These are phyloP conservation scores for Frieseomelitta varia DNA, from an alignment of 1,140 invertebrate genomes.

Conservation along the genomic window DNA sequence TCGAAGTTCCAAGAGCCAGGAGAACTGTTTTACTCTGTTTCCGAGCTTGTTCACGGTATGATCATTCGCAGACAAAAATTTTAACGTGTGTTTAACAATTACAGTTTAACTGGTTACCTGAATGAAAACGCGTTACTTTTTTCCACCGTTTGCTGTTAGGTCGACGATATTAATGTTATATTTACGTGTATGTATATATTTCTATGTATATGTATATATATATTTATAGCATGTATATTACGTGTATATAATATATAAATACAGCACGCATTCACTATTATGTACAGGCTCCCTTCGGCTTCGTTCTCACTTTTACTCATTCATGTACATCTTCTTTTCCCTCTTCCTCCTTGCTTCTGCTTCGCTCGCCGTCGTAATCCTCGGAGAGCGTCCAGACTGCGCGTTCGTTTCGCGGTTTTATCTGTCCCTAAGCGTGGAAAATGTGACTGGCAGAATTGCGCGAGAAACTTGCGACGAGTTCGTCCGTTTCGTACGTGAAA, in stretches of 20 bases:
- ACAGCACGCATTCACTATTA: constrained; percentile 75
- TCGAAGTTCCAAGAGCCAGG: background rate
- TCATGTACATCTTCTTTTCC: constrained; percentile 20
- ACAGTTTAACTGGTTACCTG: constrained; percentile 54
- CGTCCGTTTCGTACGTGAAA: background rate
- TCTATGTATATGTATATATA: background rate
- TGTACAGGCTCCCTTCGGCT: constrained; percentile 71
- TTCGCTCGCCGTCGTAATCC: background rate
- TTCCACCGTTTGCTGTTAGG: constrained; percentile 45
- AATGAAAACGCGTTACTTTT: constrained; percentile 57
- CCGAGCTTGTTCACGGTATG: background rate
- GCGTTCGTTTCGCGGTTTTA: constrained; percentile 9
- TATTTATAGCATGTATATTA: too few relatives aligned
- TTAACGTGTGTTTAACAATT: constrained; percentile 30
- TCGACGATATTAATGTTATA: constrained; percentile 27
- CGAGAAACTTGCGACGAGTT: background rate
- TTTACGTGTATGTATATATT: constrained; percentile 7
- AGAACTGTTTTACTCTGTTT: background rate
- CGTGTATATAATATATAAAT: constrained; percentile 76
- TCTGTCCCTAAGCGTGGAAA: background rate
- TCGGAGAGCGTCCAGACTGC: constrained; percentile 43
- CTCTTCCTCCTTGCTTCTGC: background rate
- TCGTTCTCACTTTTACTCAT: constrained; percentile 52
- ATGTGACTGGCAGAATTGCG: background rate
- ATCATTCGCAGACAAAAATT: constrained; percentile 51